phyloP scores from a whole-genome alignment of 1,140 invertebrate species.

The Drosophila melanica region DNA sequence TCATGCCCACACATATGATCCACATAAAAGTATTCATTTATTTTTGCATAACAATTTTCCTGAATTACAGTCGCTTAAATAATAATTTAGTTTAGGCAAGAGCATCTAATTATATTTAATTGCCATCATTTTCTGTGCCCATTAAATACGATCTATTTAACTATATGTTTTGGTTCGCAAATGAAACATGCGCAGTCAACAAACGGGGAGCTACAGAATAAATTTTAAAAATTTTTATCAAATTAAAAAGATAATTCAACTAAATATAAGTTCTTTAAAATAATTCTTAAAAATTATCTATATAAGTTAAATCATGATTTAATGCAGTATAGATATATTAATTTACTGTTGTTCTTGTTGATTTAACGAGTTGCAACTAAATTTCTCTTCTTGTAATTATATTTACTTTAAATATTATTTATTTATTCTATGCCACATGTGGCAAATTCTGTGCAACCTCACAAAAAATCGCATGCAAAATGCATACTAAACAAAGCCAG shows the following conservation, averaged over 20 bases:
- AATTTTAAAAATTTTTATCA: not conserved
- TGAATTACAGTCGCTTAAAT: conserved; percentile 7
- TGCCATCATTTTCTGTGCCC: not conserved
- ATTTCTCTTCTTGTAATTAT: not conserved
- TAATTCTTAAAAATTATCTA: too few species aligned
- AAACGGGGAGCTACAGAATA: not conserved
- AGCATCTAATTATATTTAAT: conserved; percentile 26
- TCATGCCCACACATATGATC: conserved; percentile 13
- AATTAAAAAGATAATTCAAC: not conserved
- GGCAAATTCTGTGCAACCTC: not conserved
- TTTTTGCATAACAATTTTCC: conserved; percentile 39
- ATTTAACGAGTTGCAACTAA: not conserved
- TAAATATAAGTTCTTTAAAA: too few species aligned
- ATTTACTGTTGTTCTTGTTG: too few species aligned
- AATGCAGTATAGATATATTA: too few species aligned
- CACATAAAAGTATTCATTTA: conserved; percentile 3
- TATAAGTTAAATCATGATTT: too few species aligned
- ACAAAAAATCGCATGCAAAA: conserved; percentile 1
- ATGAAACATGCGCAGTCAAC: too few species aligned
- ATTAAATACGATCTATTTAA: not conserved
- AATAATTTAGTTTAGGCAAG: conserved; percentile 5
- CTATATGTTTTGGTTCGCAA: not conserved
- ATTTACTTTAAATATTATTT: conserved; percentile 10
- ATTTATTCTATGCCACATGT: conserved; percentile 1
- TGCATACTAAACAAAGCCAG: not conserved